These are phyloP conservation scores for Dasysyrphus tricinctus DNA, from an alignment of 2,888 invertebrate species.

Conservation along the genomic window DNA sequence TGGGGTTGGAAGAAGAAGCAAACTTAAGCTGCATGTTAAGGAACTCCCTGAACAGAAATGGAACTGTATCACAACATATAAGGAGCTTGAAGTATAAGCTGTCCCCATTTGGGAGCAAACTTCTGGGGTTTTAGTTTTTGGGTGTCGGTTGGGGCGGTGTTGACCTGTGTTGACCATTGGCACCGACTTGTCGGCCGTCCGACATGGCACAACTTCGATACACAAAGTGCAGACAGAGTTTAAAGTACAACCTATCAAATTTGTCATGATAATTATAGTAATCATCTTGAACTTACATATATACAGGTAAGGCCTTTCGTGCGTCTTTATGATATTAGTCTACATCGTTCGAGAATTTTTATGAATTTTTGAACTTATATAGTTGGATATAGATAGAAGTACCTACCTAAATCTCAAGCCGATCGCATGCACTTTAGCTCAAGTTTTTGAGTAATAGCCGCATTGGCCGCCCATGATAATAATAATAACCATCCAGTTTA, in stretches of 20 bases:
- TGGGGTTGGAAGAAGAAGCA: conserved; percentile 39
- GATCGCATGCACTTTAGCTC: conserved; percentile 62
- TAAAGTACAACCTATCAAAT: conserved; percentile 68
- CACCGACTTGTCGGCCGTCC: too few relatives aligned
- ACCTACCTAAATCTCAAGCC: conserved; percentile 42
- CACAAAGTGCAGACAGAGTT: conserved; percentile 61
- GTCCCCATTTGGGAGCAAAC: conserved; percentile 19
- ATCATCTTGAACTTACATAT: conserved; percentile 61
- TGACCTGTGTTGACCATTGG: conserved; percentile 36
- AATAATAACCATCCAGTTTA: conserved; percentile 64
- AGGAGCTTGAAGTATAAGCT: conserved; percentile 30
- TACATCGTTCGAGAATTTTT: conserved; percentile 15
- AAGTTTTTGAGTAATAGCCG: conserved; percentile 73
- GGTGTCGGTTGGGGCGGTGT: conserved; percentile 49
- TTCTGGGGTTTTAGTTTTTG: conserved; percentile 38
- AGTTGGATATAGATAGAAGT: not conserved
- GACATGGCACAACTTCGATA: not conserved
- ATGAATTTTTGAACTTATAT: conserved; percentile 27
- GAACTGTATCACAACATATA: conserved; percentile 14
- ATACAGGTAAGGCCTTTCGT: conserved; percentile 30
- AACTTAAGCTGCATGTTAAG: conserved; percentile 61
- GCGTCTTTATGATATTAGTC: conserved; percentile 43
- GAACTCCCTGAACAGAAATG: conserved; percentile 51
- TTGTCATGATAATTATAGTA: conserved; percentile 75
- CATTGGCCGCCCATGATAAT: conserved; percentile 73